These are phyloP conservation scores for Simalia tracyae DNA, from an alignment of 2,797 vertebrate genomes.

Conservation along the genomic window DNA sequence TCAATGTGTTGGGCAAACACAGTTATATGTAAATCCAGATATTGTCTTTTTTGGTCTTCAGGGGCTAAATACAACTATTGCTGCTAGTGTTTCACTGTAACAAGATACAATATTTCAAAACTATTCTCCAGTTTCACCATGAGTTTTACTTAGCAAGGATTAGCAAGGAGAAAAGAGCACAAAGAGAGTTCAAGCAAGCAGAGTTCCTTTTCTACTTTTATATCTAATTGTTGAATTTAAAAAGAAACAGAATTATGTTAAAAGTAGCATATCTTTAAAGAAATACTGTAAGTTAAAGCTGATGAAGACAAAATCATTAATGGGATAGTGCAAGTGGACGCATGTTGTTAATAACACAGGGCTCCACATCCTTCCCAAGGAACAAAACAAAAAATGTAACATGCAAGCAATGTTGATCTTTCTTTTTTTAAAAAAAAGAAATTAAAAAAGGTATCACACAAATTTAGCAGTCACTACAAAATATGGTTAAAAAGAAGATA, in stretches of 20 bases:
- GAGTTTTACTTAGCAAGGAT: conserved; percentile 55
- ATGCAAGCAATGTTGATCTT: conserved; percentile 78
- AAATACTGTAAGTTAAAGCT: conserved; percentile 54
- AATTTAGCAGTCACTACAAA: conserved; percentile 84
- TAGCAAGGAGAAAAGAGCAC: conserved; percentile 54
- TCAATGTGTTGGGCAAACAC: neutral
- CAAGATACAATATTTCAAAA: conserved; percentile 21
- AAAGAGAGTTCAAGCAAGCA: conserved; percentile 47
- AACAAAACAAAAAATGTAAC: conserved; percentile 65
- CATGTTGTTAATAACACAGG: conserved; percentile 67
- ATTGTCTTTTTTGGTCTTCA: neutral
- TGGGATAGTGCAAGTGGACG: conserved; percentile 71
- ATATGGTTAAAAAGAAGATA: conserved; percentile 71
- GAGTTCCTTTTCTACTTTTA: conserved; percentile 52
- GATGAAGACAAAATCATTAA: conserved; percentile 50
- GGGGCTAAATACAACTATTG: neutral
- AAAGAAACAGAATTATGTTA: conserved; percentile 53
- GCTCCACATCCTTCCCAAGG: conserved; percentile 63
- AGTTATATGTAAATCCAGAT: neutral
- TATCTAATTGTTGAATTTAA: conserved; percentile 10
- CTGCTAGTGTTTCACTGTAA: neutral
- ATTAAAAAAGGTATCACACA: conserved; percentile 73
- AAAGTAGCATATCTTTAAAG: conserved; percentile 34
- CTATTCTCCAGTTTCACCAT: conserved; percentile 35
- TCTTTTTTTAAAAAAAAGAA: conserved; percentile 56